Evolutionary conservation across 2,113 vertebrate species (phyloP), one percentile per base, ranked within the genome.

Genomic region (Orycteropus afer): DNA sequence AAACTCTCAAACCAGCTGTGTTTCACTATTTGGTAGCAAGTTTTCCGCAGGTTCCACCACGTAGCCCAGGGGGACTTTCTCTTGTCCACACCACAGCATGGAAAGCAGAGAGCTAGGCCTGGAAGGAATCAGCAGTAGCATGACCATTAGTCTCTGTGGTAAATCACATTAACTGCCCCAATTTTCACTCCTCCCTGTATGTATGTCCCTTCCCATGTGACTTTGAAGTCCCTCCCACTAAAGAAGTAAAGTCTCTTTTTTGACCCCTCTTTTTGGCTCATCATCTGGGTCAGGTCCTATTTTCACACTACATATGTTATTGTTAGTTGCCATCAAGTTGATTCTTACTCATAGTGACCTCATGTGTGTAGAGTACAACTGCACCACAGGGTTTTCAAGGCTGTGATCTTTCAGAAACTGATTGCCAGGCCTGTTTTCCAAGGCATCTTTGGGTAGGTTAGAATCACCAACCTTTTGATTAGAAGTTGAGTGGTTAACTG

Each of bases 1-100:
- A 99, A 99, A 95, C 99, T 98, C 98, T 99, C 99, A 94, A 99
- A 99, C 98, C 99, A 99, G 94, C 98, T 99, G 95, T 99, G 99
- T 59, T 99, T 99, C 69, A 99, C 99, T 4, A 99, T 99, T 98
- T 98, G 99, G 98, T 98, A 99, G 95, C 99, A 99, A 61, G 99
- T 99, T 98, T 99, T 99, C 96, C 99, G 98, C 59, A 99, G 95
- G 7, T 98, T 98, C 99, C 99, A 99, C 99, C 99, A 99, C 40
- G 82, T 85, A 88, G 96, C 97, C 22, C 99, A 99, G 7, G 96
- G 83, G 11, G 98, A 98, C 2, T 94, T 97, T 0, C 97, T 96
- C 59, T 97, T 98, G 97, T 99, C 97, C 55, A 98, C 65, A 45
- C 90, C 94, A 74, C 98, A 99, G 95, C 98, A 99, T 0, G 94